Evolutionary conservation across 2,888 invertebrate genomes (phyloP), one percentile per base, ranked within the genome.

Genomic region (Eledone cirrhosa): DNA sequence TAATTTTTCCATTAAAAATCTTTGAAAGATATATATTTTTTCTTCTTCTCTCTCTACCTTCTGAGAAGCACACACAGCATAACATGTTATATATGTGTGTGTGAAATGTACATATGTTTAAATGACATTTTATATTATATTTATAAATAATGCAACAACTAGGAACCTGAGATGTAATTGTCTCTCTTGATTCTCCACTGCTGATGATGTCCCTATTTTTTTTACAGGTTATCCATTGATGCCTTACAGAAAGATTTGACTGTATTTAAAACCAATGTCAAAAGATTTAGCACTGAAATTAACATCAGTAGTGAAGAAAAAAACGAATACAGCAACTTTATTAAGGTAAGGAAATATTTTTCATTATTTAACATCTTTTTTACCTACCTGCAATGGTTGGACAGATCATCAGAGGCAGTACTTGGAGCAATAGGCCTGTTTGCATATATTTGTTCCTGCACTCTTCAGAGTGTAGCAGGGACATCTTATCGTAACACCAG

Each of bases 161-260:
- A 53, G 22, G 5, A 41, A 41, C 41, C 11, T 11, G 0, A 11
- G 41, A 41, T 41, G 41, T 41, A 41, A n/a, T 63, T 63, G 27
- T 22, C 53, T 53, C 53, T 22, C 53, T 53, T 53, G 77, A 24
- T 77, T n/a, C n/a, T n/a, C n/a, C n/a, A n/a, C n/a, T n/a, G 8
- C 1, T 5, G 48, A n/a, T 8, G n/a, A 47, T 65, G 24, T 53
- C 24, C 8, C 29, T 27, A 16, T 22, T 53, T n/a, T 19, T 78
- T 31, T 67, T 83, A 41, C 86, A 95, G 95, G 90, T 95, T 96
- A 27, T 96, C 97, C 74, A 94, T 95, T 48, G 97, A 98, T 84
- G 96, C 96, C 90, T 93, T 98, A 33, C 94, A 94, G 87, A 95
- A 95, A 87, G 98, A 98, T 91, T 95, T 97, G 83, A 94, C 94